Evolutionary conservation across 2,888 invertebrate genomes (phyloP).

Genomic region (Tenthredo livida): DNA sequence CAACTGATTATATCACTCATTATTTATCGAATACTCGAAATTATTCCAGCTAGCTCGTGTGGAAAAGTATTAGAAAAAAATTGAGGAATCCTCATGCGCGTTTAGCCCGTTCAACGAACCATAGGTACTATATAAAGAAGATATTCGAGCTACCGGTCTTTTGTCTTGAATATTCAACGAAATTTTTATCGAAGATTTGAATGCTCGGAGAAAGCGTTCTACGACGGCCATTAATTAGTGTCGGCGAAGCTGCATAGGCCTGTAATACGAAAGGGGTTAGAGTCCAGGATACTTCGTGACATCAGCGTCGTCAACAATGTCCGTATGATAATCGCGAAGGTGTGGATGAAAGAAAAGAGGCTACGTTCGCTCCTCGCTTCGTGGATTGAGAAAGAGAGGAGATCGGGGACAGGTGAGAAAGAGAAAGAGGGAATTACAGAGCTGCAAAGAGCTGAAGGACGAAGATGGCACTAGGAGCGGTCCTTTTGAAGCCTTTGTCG

Average conservation of each 20-base stretch:
- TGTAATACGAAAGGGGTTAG: conserved; percentile 25
- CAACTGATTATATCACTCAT: neutral
- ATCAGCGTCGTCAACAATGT: conserved; percentile 73
- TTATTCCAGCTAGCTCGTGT: neutral
- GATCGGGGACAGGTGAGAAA: conserved; percentile 49
- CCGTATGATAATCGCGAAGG: conserved; percentile 77
- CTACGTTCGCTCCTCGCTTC: conserved; percentile 57
- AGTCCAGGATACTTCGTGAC: conserved; percentile 57
- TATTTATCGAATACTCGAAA: conserved; percentile 3
- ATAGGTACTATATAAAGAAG: conserved; percentile 13
- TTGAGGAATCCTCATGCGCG: neutral
- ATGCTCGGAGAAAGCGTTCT: conserved; percentile 23
- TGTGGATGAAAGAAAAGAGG: conserved; percentile 73
- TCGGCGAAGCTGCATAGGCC: conserved; percentile 24
- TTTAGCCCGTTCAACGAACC: neutral
- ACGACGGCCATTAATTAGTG: conserved; percentile 48
- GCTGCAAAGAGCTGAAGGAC: conserved; percentile 49
- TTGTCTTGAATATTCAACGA: conserved; percentile 35
- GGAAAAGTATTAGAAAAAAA: neutral
- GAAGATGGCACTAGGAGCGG: conserved; percentile 66
- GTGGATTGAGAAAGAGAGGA: conserved; percentile 55
- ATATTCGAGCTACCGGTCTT: conserved; percentile 32
- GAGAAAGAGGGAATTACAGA: conserved; percentile 58
- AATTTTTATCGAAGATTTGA: conserved; percentile 11
- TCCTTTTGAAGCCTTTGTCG: conserved; percentile 75